Conservation (phyloP, 2,888 invertebrate species). For the Chrysomela aeneicollis region DNA sequence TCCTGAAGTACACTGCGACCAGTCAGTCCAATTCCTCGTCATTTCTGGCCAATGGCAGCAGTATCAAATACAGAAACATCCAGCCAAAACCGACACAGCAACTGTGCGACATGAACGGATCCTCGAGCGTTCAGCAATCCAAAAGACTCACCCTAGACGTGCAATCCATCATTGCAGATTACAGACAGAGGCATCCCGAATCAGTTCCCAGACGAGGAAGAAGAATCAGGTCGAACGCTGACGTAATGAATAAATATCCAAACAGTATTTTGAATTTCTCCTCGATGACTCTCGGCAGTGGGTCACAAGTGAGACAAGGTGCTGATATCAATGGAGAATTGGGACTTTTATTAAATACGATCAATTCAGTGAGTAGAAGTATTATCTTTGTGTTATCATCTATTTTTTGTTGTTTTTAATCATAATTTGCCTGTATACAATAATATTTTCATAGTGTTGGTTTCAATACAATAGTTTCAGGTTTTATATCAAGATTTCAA, state of each 20-base stretch:
- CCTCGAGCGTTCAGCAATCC: slow-evolving; percentile 65
- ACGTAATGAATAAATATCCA: slow-evolving; percentile 40
- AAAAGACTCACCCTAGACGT: slow-evolving; percentile 83
- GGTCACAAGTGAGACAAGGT: slow-evolving; percentile 58
- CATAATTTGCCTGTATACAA: too few species aligned
- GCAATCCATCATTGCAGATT: slow-evolving; percentile 82
- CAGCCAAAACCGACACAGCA: slow-evolving; percentile 62
- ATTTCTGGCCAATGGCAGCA: slow-evolving; percentile 38
- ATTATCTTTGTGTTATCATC: background rate
- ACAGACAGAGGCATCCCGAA: slow-evolving; percentile 79
- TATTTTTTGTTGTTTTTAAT: too few species aligned
- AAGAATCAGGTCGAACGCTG: slow-evolving; percentile 64
- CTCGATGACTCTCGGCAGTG: slow-evolving; percentile 61
- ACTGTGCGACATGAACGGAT: slow-evolving; percentile 64
- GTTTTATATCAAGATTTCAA: too few species aligned
- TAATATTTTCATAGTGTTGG: too few species aligned
- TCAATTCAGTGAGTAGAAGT: slow-evolving; percentile 54
- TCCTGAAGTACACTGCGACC: slow-evolving; percentile 48
- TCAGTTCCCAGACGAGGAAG: slow-evolving; percentile 74
- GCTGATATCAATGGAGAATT: slow-evolving; percentile 55
- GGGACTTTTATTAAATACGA: slow-evolving; percentile 53
- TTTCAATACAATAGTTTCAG: too few species aligned
- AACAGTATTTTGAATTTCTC: slow-evolving; percentile 55
- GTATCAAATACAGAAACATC: slow-evolving; percentile 50
- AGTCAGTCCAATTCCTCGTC: slow-evolving; percentile 31